phyloP scores from a whole-genome alignment of 1,140 invertebrate genomes.

The Lordiphosa clarofinis region DNA sequence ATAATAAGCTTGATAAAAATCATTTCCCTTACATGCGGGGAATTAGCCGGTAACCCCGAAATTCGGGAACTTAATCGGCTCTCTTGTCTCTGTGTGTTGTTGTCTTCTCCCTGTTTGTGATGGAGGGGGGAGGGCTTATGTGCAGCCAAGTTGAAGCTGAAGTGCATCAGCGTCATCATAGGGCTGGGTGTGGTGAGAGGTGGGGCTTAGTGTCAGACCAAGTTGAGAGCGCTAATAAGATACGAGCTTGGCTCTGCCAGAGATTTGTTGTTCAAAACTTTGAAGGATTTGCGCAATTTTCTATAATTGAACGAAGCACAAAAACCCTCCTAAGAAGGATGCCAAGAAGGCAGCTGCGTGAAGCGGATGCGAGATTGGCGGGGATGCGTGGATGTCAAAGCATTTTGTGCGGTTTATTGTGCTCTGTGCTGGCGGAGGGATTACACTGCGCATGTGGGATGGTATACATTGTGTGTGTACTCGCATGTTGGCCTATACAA shows the following conservation, averaged over 20 bases:
- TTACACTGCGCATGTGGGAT: too few species aligned
- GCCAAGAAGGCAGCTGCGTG: too few species aligned
- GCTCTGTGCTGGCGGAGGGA: too few species aligned
- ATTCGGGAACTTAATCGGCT: conserved; percentile 59
- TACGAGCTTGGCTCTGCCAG: conserved; percentile 30
- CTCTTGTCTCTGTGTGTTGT: conserved; percentile 13
- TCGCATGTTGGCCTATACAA: too few species aligned
- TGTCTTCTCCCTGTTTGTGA: conserved; percentile 25
- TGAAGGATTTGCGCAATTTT: conserved; percentile 67
- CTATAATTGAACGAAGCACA: conserved; percentile 55
- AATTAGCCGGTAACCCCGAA: conserved; percentile 40
- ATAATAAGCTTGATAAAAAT: conserved; percentile 75
- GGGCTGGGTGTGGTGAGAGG: conserved; percentile 7
- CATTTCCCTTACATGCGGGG: conserved; percentile 64
- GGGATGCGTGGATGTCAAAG: too few species aligned
- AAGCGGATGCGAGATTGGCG: too few species aligned
- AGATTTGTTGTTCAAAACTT: conserved; percentile 39
- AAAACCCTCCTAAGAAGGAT: not conserved
- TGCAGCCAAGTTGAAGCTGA: conserved; percentile 66
- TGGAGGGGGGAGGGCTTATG: conserved; percentile 51
- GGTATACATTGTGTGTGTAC: too few species aligned
- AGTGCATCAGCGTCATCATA: conserved; percentile 25
- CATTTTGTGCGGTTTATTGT: too few species aligned
- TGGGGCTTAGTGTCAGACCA: conserved; percentile 59
- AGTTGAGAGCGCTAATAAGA: conserved; percentile 68